Percentiles rank a stretch among this genome's conserved stretches.
These are phyloP conservation scores for Tauraco hartlaubi DNA, from an alignment of 2,797 vertebrate genomes.

Conservation along the genomic window DNA sequence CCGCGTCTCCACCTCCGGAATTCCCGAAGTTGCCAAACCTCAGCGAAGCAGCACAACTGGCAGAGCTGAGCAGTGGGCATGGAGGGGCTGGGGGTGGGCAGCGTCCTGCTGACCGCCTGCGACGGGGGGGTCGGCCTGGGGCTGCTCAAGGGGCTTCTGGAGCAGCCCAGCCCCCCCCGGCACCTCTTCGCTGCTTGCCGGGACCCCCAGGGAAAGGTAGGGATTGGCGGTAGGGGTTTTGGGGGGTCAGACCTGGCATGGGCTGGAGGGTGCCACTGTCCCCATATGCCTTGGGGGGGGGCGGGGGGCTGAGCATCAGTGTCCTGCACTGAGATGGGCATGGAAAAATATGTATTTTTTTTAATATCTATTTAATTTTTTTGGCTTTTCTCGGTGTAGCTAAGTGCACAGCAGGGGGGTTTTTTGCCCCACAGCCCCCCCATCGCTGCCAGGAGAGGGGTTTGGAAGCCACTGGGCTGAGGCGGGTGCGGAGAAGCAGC, in stretches of 20 bases:
- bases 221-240: neutral
- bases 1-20: neutral
- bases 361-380: neutral
- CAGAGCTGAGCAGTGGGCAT: neutral
- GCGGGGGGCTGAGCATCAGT: neutral
- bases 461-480: neutral
- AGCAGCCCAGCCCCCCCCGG: neutral
- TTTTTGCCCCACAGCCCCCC: too few relatives aligned
- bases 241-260: neutral
- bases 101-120: neutral
- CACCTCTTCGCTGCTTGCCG: conserved; percentile 29
- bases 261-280: neutral
- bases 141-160: conserved; percentile 36
- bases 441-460: too few relatives aligned
- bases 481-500: neutral
- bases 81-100: neutral
- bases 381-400: fast-evolving
- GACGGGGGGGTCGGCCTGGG: neutral
- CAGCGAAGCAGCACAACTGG: neutral
- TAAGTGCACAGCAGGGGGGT: neutral
- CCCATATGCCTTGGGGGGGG: too few relatives aligned
- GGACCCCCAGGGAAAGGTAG: conserved; percentile 37
- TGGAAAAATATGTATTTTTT: too few relatives aligned
- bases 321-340: too few relatives aligned
- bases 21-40: neutral